Percentiles rank a stretch among this genome's conserved stretches.
Conservation (phyloP, 2,113 vertebrate genomes). For the Brienomyrus longianalis region DNA sequence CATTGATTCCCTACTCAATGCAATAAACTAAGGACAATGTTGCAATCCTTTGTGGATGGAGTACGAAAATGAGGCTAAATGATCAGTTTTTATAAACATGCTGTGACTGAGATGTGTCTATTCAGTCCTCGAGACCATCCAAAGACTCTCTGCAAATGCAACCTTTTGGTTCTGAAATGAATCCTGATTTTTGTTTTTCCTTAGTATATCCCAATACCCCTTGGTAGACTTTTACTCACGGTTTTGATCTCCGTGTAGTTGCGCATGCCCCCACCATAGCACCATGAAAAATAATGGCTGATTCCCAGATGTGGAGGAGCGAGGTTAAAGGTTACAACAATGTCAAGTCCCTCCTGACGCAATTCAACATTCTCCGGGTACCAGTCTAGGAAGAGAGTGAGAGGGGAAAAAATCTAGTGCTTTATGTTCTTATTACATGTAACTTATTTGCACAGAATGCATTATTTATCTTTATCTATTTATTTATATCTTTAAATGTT, state of each 20-base stretch:
- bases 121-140: background rate
- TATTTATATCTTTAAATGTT: background rate
- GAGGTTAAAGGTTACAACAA: constrained; percentile 63
- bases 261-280: constrained; percentile 42
- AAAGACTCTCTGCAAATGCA: background rate
- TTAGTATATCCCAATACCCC: background rate
- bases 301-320: constrained; percentile 57
- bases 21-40: background rate
- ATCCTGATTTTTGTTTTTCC: background rate
- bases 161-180: background rate
- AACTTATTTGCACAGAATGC: background rate
- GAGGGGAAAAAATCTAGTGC: background rate
- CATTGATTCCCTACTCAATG: background rate
- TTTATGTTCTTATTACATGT: background rate
- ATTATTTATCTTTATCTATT: background rate
- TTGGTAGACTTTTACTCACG: constrained; percentile 38
- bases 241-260: constrained; percentile 49
- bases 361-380: constrained; percentile 52
- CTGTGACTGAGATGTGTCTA: background rate
- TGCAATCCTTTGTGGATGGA: background rate
- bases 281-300: constrained; percentile 56
- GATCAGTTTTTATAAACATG: background rate
- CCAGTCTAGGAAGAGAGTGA: constrained; percentile 53
- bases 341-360: constrained; percentile 44
- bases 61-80: background rate